Evolutionary conservation across 2,113 vertebrate species (phyloP), one percentile per base, ranked within the genome.

Genomic region (Ranitomeya imitator): DNA sequence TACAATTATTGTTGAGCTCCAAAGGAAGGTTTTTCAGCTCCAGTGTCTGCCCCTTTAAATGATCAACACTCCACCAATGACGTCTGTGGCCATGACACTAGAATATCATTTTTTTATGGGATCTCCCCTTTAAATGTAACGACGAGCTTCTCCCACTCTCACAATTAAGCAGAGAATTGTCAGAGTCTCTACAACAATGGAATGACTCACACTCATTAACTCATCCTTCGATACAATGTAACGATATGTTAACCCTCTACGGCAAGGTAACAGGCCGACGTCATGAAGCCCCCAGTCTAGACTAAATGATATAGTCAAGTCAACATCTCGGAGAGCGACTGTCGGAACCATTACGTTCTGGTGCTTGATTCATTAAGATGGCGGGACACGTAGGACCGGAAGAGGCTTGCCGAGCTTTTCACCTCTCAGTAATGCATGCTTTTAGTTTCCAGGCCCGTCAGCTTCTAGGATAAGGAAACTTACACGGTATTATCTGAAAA

Each of bases 391-490:
- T 21, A 65, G 73, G 71, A 67, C 71, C 21, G 71, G 87, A 88
- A 77, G 87, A 84, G 65, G 80, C 87, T 83, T n/a, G 26, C 15
- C 31, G 87, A 77, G 80, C 87, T 88, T 78, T 88, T 88, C 84
- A 84, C 87, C 80, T 88, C 67, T 78, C 61, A 60, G 61, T 88
- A 88, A 88, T 88, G 87, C 80, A 88, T 61, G 87, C 87, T 88
- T 84, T 88, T 88, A 88, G 80, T 88, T 76, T 76, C 55, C 57
- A 83, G 79, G 67, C 86, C 57, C 76, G 79, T 78, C 71, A 88
- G 54, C 37, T 83, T 84, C 80, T 5, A 37, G 51, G 37, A 65
- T 31, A 23, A 21, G 60, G 74, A 61, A 76, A 54, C 54, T 54
- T 88, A 67, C 51, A 61, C 60, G 60, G 23, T 37, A 74, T 60